Base-by-base conservation (phyloP, 2,797 vertebrate species). In the Huso huso region DNA sequence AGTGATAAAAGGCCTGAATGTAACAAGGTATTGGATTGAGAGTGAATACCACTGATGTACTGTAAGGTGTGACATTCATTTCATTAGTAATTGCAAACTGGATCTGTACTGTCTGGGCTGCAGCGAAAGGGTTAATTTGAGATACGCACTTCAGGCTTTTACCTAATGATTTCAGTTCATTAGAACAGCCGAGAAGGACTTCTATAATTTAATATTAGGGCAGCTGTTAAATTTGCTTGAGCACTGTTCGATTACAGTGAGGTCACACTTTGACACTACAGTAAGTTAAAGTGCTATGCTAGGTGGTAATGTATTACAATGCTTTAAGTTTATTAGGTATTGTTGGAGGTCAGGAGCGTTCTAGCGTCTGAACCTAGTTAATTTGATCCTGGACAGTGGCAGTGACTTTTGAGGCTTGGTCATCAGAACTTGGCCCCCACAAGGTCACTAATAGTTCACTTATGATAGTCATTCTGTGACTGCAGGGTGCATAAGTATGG, bases 321-420 rank as follows among this genome's bases (percentile, higher is more conserved):
- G 83, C 77, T 83, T 85, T 69, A 76, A 81, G 86, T 88, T 92
- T 89, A 87, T 91, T 88, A 86, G 82, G 84, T 81, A 80, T 75
- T 85, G 87, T 86, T 86, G 81, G 79, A 89, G 89, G 88, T 91
- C 89, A 89, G 78, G 74, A 61, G 74, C 78, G 84, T 89, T 76
- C 79, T 84, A 81, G 88, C 88, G 88, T 83, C 83, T 82, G 77
- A 64, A 70, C 61, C 55, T 66, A 51, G 49, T 51, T n/a, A 6
- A 15, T 12, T 49, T 67, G 49, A 10, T 10, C 48, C 10, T 9
- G 52, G 62, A 51, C 68, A 49, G 48, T 63, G 70, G 73, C 83
- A 76, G 63, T 83, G 88, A 88, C 82, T 83, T 86, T 83, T 83
- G 51, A 51, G 60, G 6, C 15, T 48, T 65, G 64, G 64, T 53